Evolutionary conservation across 2,888 invertebrate species (phyloP).

Genomic region (Zygothrica quintamaculata): DNA sequence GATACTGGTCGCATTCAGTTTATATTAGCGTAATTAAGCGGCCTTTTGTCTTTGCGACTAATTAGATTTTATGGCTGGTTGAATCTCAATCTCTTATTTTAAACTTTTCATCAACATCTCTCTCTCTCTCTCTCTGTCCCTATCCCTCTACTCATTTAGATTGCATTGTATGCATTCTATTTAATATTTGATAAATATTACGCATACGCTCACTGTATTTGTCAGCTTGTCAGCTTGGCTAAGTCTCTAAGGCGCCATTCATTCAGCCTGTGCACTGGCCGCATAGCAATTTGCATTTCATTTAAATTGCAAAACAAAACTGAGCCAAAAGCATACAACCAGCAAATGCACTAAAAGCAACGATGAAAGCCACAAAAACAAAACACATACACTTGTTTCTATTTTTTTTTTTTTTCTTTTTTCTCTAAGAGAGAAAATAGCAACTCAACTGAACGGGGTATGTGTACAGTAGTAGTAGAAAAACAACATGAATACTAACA

Average conservation of each 20-base stretch:
- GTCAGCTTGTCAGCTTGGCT: slow-evolving; percentile 26
- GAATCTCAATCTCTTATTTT: background rate
- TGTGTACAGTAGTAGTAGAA: slow-evolving; percentile 28
- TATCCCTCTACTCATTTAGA: background rate
- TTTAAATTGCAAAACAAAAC: slow-evolving; percentile 74
- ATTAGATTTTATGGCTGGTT: slow-evolving; percentile 73
- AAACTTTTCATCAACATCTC: background rate
- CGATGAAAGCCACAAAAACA: slow-evolving; percentile 63
- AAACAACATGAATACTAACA: slow-evolving; percentile 38
- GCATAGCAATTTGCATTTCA: slow-evolving; percentile 70
- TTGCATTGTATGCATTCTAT: slow-evolving; percentile 44
- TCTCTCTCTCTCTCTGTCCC: background rate
- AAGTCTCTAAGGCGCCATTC: slow-evolving; percentile 71
- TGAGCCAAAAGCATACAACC: slow-evolving; percentile 38
- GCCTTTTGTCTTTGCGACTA: slow-evolving; percentile 76
- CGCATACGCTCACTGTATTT: slow-evolving; percentile 59
- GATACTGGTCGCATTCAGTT: slow-evolving; percentile 53
- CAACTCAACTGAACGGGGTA: no score
- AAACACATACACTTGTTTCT: slow-evolving; percentile 38
- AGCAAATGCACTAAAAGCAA: slow-evolving; percentile 55
- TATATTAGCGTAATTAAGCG: slow-evolving; percentile 75
- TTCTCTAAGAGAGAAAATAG: no score
- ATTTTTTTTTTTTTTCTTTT: no score
- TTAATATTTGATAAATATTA: slow-evolving; percentile 73
- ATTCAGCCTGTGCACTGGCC: slow-evolving; percentile 33